phyloP scores from a whole-genome alignment of 2,888 invertebrate genomes.

The Leuctra nigra region DNA sequence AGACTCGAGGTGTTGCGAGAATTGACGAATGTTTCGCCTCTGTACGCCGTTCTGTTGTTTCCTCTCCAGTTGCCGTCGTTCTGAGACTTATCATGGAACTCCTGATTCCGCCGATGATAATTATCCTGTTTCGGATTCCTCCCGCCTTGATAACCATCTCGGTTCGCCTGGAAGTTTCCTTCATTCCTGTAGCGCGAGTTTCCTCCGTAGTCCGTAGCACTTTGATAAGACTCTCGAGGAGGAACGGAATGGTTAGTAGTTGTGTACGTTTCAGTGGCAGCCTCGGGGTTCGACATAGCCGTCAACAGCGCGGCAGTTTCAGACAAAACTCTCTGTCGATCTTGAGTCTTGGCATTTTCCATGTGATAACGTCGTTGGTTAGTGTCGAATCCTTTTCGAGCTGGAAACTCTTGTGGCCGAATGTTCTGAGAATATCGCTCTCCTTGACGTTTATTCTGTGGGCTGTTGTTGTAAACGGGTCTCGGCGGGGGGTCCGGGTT shows the following conservation, averaged over 20 bases:
- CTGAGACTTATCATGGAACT: neutral
- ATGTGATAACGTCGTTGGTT: slow-evolving; percentile 14
- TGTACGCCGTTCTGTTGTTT: neutral
- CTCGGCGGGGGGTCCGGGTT: neutral
- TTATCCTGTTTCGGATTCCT: slow-evolving; percentile 9
- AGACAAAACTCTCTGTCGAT: slow-evolving; percentile 19
- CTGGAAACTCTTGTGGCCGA: neutral
- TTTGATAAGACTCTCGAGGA: neutral
- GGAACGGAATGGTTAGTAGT: neutral
- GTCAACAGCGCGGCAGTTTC: slow-evolving; percentile 23
- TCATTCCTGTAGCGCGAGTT: neutral
- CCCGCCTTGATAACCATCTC: neutral
- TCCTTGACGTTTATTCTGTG: neutral
- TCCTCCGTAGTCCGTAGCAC: neutral
- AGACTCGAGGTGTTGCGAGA: too few relatives aligned
- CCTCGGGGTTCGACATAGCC: slow-evolving; percentile 9
- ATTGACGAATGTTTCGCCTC: neutral
- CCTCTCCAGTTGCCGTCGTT: slow-evolving; percentile 8
- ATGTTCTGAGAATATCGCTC: neutral
- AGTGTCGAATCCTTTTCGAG: neutral
- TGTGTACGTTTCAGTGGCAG: neutral
- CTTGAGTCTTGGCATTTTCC: slow-evolving; percentile 23
- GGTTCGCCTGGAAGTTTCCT: neutral
- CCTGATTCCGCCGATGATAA: neutral
- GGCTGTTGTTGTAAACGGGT: neutral